Conservation (phyloP, 2,113 vertebrate genomes). For the Talpa occidentalis region DNA sequence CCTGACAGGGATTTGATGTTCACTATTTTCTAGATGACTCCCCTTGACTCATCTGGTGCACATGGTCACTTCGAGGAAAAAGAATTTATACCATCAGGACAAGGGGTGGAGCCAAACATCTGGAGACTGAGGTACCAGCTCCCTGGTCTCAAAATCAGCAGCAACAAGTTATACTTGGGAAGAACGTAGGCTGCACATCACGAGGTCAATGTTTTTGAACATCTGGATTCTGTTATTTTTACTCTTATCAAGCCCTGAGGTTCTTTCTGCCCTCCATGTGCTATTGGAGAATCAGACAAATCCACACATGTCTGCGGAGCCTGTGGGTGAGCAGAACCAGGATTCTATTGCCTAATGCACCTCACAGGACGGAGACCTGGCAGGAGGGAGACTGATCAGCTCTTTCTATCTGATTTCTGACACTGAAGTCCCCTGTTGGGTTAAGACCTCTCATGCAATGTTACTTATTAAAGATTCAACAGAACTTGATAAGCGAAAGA, state of each 20-base stretch:
- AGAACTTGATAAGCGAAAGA: background rate
- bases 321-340: background rate
- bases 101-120: background rate
- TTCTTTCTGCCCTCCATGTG: background rate
- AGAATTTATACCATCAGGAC: background rate
- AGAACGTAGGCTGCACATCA: background rate
- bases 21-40: background rate
- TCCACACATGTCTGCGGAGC: background rate
- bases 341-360: background rate
- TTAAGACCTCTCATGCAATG: background rate
- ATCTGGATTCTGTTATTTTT: slow-evolving; percentile 38
- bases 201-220: background rate
- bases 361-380: background rate
- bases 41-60: background rate
- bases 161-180: background rate
- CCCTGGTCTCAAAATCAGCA: background rate
- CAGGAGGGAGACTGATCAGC: background rate
- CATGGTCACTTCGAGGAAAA: slow-evolving; percentile 43
- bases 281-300: background rate
- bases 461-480: background rate
- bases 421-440: background rate
- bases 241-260: background rate
- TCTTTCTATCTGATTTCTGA: background rate
- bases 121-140: background rate
- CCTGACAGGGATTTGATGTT: background rate